Evolutionary conservation across 2,113 vertebrate genomes (phyloP), one percentile per base, ranked within the genome.

Genomic region (Lepus timidus): DNA sequence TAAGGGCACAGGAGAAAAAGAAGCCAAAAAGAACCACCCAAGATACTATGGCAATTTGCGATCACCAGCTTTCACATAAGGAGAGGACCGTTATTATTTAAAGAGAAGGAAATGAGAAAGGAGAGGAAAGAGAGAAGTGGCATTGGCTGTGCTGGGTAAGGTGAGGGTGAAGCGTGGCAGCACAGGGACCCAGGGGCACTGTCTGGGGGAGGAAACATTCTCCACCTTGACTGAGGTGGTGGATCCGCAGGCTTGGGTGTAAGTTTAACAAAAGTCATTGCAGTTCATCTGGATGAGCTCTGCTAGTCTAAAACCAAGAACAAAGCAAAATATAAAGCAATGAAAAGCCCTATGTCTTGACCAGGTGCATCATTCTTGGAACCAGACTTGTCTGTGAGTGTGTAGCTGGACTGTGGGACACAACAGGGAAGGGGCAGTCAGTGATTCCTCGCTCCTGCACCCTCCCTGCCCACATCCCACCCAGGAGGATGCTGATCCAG

Each of bases 391-490:
- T 5, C 65, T 58, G 12, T 67, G 49, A 51, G 2, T 71, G 65
- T 91, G 79, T 39, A 68, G 61, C 25, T 86, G 29, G 33, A n/a
- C 14, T 0, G 12, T 55, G 58, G 52, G 23, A 10, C 5, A 4
- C 3, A 58, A n/a, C 4, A 8, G 51, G 39, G 17, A 11, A 68
- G 16, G 19, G 4, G 4, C 2, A 9, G 4, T 0, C 12, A 7
- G 9, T 51, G 73, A 3, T 16, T 16, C 13, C 17, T 44, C 1
- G 0, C 27, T 14, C 23, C 12, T 6, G 73, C 8, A 6, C 8
- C 44, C 52, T 78, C 31, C 27, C 17, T 25, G 6, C 6, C 20
- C 29, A 0, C 0, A 0, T 23, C 12, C 64, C 6, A 22, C 39
- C 55, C 0, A 1, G 2, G 29, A 62, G 13, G 52, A 19, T 2